phyloP scores from a whole-genome alignment of 2,888 invertebrate species.

The Rotaria socialis region DNA sequence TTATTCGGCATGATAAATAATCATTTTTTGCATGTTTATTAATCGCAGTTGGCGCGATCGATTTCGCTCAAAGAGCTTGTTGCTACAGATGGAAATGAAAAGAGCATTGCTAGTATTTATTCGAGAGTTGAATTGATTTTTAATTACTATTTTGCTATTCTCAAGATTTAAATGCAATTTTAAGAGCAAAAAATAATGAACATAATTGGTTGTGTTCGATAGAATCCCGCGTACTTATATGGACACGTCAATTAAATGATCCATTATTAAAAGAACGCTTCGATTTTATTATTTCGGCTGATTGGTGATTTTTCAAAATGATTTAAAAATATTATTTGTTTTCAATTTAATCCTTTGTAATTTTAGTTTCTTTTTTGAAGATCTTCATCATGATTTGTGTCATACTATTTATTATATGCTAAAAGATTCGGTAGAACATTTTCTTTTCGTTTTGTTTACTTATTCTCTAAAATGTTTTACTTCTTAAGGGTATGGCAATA shows the following conservation, averaged over 20 bases:
- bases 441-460: not conserved
- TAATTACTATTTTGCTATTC: not conserved
- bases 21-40: not conserved
- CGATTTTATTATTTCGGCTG: conserved; percentile 73
- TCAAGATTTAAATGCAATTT: conserved; percentile 40
- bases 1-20: too few relatives aligned
- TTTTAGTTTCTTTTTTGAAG: conserved; percentile 71
- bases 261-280: conserved; percentile 62
- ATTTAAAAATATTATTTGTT: too few relatives aligned
- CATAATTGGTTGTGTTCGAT: conserved; percentile 43
- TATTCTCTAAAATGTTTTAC: too few relatives aligned
- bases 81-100: conserved; percentile 74
- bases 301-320: conserved; percentile 60
- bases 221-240: conserved; percentile 52
- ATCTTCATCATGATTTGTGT: conserved; percentile 68
- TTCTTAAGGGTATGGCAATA: not conserved
- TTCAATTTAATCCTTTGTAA: not conserved
- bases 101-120: conserved; percentile 67
- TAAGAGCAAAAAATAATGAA: not conserved
- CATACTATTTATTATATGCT: conserved; percentile 68
- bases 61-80: conserved; percentile 61
- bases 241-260: conserved; percentile 53
- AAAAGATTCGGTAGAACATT: conserved; percentile 57
- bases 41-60: not conserved
- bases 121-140: not conserved